Evolutionary conservation across 1,140 invertebrate genomes (phyloP).

Genomic region (Gonioctena quinquepunctata): DNA sequence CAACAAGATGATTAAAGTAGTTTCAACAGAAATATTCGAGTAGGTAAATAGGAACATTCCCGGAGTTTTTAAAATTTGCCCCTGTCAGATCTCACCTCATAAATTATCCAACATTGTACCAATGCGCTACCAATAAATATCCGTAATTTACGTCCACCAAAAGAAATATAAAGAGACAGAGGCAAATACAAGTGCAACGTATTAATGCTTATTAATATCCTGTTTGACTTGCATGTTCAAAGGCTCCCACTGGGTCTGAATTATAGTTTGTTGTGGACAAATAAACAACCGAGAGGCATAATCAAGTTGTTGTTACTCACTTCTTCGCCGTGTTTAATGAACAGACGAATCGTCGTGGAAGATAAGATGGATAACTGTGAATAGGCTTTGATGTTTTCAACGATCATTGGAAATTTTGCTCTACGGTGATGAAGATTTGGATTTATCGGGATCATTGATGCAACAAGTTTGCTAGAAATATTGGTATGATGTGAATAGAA

Average conservation of each 20-base stretch:
- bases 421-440: no score
- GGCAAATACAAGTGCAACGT: conserved; percentile 35
- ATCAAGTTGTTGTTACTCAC: neutral
- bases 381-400: neutral
- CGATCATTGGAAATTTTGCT: no score
- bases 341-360: neutral
- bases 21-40: conserved; percentile 43
- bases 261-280: conserved; percentile 26
- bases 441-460: no score
- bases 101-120: conserved; percentile 54
- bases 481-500: no score
- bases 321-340: neutral
- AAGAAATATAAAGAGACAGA: conserved; percentile 43
- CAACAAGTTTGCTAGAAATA: no score
- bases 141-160: conserved; percentile 48
- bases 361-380: neutral
- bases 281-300: neutral
- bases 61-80: conserved; percentile 53
- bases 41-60: conserved; percentile 52
- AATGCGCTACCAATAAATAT: conserved; percentile 47
- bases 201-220: conserved; percentile 46
- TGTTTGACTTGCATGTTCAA: conserved; percentile 34
- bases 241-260: conserved; percentile 43
- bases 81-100: conserved; percentile 55
- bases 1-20: conserved; percentile 37